Base-by-base conservation (phyloP, 2,797 vertebrate species). In the Salmo trutta region DNA sequence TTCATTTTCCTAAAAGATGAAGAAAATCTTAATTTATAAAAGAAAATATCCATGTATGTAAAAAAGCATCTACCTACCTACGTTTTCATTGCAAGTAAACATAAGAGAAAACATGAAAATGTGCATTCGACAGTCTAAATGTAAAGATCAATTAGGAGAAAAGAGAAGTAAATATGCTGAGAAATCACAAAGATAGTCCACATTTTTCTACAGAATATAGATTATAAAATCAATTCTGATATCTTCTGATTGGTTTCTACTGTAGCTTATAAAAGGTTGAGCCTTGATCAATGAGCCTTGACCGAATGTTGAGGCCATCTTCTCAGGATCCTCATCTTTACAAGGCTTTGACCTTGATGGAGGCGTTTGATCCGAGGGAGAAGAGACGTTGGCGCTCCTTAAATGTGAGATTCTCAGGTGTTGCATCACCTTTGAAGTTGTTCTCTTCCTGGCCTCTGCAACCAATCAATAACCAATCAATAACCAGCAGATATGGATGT, bases 401-500 rank as follows among this genome's bases (percentile, higher is more conserved):
- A 80, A 94, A 94, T 0, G 90, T 77, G 54, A 94, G 91, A 65
- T 89, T 92, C 74, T 94, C 93, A 1, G 93, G 92, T 80, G 90
- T 88, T 0, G 51, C 36, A 0, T 1, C 47, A 27, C 69, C 81
- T 76, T 75, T 69, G 14, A 66, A 76, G 24, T 78, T 79, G 29
- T 79, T 78, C 29, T 86, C 77, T 21, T 85, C 67, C 67, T 70
- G 78, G 21, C 75, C 79, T 69, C 91, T 93, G 66, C 52, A 47
- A 47, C 24, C 59, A 64, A 64, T 64, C 19, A 59, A 59, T 7
- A n/a, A 36, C 19, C 5, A 19, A 19, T 19, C n/a, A 8, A 62
- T 24, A 8, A 62, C 59, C 7, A 10, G 14, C 41, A 47, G 2
- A 47, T 47, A 47, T 14, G 10, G 41, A 47, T 47, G 10, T 14